Conservation (phyloP, 1,140 invertebrate genomes). For the Asobara japonica region DNA sequence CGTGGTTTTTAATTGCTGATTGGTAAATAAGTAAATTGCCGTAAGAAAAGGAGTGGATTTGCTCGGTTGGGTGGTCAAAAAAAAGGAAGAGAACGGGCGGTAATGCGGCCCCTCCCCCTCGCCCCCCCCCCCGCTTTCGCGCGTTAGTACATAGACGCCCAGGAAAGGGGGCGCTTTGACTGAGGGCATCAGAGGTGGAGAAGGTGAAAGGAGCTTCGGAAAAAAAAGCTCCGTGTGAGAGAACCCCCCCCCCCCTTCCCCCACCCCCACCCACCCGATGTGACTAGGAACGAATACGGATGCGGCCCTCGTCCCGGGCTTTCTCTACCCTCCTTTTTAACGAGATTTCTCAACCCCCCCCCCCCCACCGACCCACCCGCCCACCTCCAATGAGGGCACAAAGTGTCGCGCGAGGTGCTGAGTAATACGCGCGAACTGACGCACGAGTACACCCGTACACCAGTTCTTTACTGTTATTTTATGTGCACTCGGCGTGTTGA, state of each 20-base stretch:
- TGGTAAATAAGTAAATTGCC: slow-evolving; percentile 62
- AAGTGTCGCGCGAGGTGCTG: slow-evolving; percentile 31
- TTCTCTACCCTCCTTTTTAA: slow-evolving; percentile 42
- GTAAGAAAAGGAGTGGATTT: slow-evolving; percentile 47
- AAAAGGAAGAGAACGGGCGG: slow-evolving; percentile 21
- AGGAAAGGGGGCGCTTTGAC: slow-evolving; percentile 9
- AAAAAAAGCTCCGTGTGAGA: slow-evolving; percentile 2
- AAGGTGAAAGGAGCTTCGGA: slow-evolving; percentile 10
- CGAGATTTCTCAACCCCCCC: slow-evolving; percentile 40
- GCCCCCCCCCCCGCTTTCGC: not conserved
- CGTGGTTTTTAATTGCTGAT: slow-evolving; percentile 58
- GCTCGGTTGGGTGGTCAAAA: slow-evolving; percentile 40
- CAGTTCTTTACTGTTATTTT: not conserved
- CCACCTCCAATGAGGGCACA: slow-evolving; percentile 13
- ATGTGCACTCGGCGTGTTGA: slow-evolving; percentile 6
- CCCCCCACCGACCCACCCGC: not conserved
- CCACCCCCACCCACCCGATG: not conserved
- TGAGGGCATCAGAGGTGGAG: not conserved
- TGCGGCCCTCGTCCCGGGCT: slow-evolving; percentile 35
- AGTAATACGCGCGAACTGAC: slow-evolving; percentile 18
- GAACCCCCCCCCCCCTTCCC: too few species aligned
- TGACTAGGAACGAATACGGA: slow-evolving; percentile 29
- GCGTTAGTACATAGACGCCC: slow-evolving; percentile 1
- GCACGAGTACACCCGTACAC: slow-evolving; percentile 18
- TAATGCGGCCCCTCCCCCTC: not conserved